Evolutionary conservation across 2,888 invertebrate genomes (phyloP).

Genomic region (Empis stercorea): DNA sequence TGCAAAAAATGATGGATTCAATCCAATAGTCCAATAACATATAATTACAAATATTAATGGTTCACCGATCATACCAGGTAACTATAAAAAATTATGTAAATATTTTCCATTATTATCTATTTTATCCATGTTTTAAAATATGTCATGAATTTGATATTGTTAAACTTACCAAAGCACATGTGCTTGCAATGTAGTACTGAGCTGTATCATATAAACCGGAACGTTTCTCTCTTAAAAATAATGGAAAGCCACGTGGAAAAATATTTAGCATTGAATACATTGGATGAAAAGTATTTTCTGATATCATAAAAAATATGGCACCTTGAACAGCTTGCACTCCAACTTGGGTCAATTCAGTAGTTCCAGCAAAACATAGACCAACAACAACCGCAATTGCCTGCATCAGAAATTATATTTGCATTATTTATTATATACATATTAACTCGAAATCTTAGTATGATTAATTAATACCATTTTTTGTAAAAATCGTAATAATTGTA

Average conservation of each 20-base stretch:
- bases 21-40: constrained; percentile 79
- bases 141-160: too few species aligned
- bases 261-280: constrained; percentile 81
- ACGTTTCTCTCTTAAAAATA: constrained; percentile 67
- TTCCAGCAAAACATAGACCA: constrained; percentile 73
- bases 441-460: too few species aligned
- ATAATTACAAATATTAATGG: constrained; percentile 69
- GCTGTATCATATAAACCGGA: constrained; percentile 71
- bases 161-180: constrained; percentile 60
- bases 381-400: constrained; percentile 61
- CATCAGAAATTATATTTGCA: background rate
- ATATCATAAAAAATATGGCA: constrained; percentile 72
- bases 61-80: constrained; percentile 74
- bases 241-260: constrained; percentile 67
- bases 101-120: too few species aligned
- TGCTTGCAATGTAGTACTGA: constrained; percentile 67
- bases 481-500: constrained; percentile 60
- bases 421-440: background rate
- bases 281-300: constrained; percentile 82
- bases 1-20: constrained; percentile 52
- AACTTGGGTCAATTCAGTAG: constrained; percentile 55
- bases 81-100: constrained; percentile 46
- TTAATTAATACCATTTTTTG: constrained; percentile 81
- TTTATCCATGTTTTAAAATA: too few species aligned
- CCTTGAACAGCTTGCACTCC: constrained; percentile 85